phyloP scores from a whole-genome alignment of 2,888 invertebrate species.

The Metopia argyrocephala region DNA sequence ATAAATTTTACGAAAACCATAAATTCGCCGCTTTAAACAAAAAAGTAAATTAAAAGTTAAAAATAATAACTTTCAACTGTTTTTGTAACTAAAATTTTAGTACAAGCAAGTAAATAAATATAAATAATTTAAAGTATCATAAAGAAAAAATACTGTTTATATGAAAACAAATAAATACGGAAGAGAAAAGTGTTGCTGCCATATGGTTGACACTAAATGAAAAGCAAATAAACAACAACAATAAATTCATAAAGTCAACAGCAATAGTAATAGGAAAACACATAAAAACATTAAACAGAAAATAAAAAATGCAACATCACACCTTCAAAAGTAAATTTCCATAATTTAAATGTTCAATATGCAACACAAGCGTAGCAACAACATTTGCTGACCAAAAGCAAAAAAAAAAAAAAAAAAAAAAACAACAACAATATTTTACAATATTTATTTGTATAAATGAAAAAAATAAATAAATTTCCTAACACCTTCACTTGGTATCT shows the following conservation, averaged over 20 bases:
- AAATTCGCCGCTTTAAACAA: background rate
- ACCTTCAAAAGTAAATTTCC: slow-evolving; percentile 53
- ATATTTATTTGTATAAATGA: no score
- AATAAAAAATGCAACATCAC: slow-evolving; percentile 41
- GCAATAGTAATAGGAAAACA: background rate
- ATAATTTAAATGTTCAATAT: slow-evolving; percentile 15
- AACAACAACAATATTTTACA: slow-evolving; percentile 16
- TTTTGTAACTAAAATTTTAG: background rate
- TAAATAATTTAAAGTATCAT: slow-evolving; percentile 38
- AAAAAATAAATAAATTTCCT: background rate
- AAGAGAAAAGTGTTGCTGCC: slow-evolving; percentile 26
- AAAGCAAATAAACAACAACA: slow-evolving; percentile 50
- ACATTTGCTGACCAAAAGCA: slow-evolving; percentile 19
- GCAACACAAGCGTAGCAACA: background rate
- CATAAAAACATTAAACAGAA: background rate
- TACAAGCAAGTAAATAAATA: slow-evolving; percentile 27
- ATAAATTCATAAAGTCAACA: slow-evolving; percentile 13
- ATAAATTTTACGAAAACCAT: background rate
- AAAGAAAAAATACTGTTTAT: background rate
- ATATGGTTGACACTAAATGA: slow-evolving; percentile 37
- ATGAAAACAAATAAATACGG: slow-evolving; percentile 41
- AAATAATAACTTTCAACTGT: background rate
- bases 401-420: no score
- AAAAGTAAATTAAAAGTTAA: slow-evolving; percentile 13
- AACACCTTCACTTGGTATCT: slow-evolving; percentile 32